Evolutionary conservation across 2,797 vertebrate species (phyloP).

Genomic region (Pempheris klunzingeri): DNA sequence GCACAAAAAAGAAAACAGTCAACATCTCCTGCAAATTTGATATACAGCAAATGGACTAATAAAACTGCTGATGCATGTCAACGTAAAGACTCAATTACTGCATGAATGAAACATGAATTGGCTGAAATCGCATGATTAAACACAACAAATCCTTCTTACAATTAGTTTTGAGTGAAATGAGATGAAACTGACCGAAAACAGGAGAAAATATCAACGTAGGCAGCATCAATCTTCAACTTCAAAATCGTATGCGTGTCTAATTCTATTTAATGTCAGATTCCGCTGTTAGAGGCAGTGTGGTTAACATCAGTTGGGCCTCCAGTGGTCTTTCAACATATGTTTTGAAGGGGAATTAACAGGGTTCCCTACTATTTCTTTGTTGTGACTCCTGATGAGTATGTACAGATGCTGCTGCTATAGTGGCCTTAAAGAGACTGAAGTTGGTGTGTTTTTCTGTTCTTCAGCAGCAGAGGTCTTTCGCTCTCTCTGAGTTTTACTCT

Average conservation of each 20-base stretch:
- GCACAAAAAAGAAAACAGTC: neutral
- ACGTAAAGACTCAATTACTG: neutral
- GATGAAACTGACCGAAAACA: neutral
- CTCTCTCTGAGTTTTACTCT: constrained; percentile 77
- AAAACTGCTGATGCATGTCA: neutral
- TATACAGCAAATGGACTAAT: neutral
- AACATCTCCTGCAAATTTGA: neutral
- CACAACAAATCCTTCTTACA: neutral
- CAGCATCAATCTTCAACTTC: neutral
- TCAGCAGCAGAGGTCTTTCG: constrained; percentile 79
- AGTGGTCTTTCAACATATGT: constrained; percentile 5
- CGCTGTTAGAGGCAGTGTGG: neutral
- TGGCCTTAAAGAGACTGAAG: constrained; percentile 38
- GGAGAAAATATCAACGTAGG: neutral
- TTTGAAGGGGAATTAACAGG: neutral
- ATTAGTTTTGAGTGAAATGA: neutral
- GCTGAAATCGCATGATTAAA: neutral
- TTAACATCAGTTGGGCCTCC: neutral
- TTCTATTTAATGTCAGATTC: neutral
- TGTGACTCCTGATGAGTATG: neutral
- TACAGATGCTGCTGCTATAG: constrained; percentile 40
- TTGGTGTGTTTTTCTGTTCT: constrained; percentile 60
- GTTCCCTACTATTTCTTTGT: constrained; percentile 13
- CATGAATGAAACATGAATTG: neutral
- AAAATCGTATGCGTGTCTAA: neutral